phyloP scores from a whole-genome alignment of 2,797 vertebrate genomes.

The Karalla daura region DNA sequence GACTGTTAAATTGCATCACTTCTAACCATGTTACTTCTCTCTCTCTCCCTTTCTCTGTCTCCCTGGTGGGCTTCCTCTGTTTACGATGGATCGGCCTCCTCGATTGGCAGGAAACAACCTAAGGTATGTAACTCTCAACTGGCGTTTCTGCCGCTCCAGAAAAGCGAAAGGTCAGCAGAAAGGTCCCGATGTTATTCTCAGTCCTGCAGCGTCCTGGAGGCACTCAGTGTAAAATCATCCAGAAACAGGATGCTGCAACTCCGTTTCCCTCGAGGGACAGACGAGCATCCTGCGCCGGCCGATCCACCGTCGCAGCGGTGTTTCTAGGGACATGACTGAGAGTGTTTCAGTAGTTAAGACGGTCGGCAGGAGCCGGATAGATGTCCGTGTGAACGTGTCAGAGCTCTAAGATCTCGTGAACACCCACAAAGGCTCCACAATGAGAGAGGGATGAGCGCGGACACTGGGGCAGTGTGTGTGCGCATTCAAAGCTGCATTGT shows the following conservation, averaged over 20 bases:
- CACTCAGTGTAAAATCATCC: slow-evolving; percentile 26
- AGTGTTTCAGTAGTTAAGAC: slow-evolving; percentile 61
- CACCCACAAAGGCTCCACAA: slow-evolving; percentile 81
- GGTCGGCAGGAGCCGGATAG: slow-evolving; percentile 78
- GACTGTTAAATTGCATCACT: slow-evolving; percentile 42
- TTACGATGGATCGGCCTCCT: slow-evolving; percentile 27
- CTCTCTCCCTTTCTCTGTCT: slow-evolving; percentile 32
- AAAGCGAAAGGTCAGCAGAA: neutral
- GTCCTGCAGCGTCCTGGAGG: slow-evolving; percentile 10
- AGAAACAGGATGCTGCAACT: slow-evolving; percentile 20
- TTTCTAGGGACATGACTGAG: slow-evolving; percentile 67
- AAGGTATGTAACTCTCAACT: slow-evolving; percentile 77
- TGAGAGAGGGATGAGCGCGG: slow-evolving; percentile 80
- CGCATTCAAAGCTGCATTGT: slow-evolving; percentile 84
- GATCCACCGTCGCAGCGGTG: slow-evolving; percentile 30
- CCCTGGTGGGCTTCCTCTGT: slow-evolving; percentile 12
- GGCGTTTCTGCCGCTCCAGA: slow-evolving; percentile 6
- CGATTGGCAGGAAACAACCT: slow-evolving; percentile 77
- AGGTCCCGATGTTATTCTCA: slow-evolving; percentile 18
- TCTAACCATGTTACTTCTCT: slow-evolving; percentile 61
- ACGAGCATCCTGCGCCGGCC: slow-evolving; percentile 40
- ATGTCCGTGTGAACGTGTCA: slow-evolving; percentile 83
- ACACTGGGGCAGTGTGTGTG: slow-evolving; percentile 80
- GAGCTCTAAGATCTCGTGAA: slow-evolving; percentile 78
- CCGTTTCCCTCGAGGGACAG: slow-evolving; percentile 12